These are phyloP conservation scores for Stenodera caucasica DNA, from an alignment of 2,888 invertebrate species.

Conservation along the genomic window DNA sequence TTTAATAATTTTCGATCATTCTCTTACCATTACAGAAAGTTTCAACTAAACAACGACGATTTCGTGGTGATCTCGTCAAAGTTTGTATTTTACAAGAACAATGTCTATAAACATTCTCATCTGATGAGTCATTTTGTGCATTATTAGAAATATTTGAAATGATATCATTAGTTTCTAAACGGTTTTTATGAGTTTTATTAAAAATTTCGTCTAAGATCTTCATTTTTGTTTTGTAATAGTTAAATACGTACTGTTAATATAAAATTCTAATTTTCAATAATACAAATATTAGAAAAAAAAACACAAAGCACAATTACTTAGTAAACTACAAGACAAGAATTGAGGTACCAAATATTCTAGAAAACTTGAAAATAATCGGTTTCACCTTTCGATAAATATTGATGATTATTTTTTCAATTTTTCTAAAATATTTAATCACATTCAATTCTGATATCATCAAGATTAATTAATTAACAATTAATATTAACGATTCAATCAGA, in stretches of 20 bases:
- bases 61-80: not conserved
- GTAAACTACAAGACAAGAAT: too few species aligned
- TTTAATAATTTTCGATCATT: too few species aligned
- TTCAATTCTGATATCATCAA: too few species aligned
- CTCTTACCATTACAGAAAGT: conserved; percentile 1
- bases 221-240: not conserved
- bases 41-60: conserved; percentile 5
- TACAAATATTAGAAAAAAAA: not conserved
- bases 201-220: not conserved
- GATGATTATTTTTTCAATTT: not conserved
- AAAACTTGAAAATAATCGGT: not conserved
- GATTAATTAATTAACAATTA: too few species aligned
- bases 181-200: not conserved
- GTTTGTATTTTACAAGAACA: conserved; percentile 1
- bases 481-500: too few species aligned
- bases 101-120: not conserved
- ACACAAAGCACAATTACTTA: not conserved
- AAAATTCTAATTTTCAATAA: not conserved
- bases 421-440: not conserved
- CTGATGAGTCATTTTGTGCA: not conserved
- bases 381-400: not conserved
- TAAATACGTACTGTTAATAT: not conserved
- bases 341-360: not conserved
- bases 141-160: not conserved
- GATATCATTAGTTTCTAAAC: too few species aligned